Percentiles rank a stretch among this genome's conserved stretches.
Conservation (phyloP, 2,888 invertebrate genomes). For the Limnephilus marmoratus region DNA sequence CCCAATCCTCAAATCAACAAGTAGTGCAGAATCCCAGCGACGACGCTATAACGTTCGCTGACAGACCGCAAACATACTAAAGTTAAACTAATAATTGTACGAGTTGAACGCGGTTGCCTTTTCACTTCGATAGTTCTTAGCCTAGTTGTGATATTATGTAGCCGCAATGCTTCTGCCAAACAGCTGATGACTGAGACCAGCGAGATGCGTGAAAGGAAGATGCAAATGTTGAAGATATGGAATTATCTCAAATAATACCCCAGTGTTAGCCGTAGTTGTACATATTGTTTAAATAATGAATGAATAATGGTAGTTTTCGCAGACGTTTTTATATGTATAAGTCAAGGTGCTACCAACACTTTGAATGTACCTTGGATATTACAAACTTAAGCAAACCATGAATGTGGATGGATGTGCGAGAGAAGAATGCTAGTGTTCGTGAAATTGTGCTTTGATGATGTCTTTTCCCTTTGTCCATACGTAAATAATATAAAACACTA, state of each 20-base stretch:
- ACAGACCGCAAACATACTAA: neutral
- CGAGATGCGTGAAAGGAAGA: neutral
- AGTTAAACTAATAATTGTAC: neutral
- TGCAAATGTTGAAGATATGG: neutral
- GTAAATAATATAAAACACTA: neutral
- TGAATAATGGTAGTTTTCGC: neutral
- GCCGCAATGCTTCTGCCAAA: slow-evolving; percentile 2
- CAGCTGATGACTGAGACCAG: neutral
- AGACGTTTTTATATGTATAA: neutral
- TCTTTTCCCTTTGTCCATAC: neutral
- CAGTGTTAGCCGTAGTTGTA: neutral
- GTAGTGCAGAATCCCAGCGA: neutral
- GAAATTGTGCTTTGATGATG: neutral
- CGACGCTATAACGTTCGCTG: neutral
- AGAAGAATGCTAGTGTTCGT: neutral
- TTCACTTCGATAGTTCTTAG: neutral
- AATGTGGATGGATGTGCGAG: neutral
- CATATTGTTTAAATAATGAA: neutral
- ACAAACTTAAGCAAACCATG: neutral
- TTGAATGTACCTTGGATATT: neutral
- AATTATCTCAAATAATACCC: neutral
- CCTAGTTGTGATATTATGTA: neutral
- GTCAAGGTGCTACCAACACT: neutral
- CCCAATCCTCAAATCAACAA: neutral
- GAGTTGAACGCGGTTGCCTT: neutral